These are phyloP conservation scores for Plectus sambesii DNA, from an alignment of 1,140 invertebrate genomes.

Conservation along the genomic window DNA sequence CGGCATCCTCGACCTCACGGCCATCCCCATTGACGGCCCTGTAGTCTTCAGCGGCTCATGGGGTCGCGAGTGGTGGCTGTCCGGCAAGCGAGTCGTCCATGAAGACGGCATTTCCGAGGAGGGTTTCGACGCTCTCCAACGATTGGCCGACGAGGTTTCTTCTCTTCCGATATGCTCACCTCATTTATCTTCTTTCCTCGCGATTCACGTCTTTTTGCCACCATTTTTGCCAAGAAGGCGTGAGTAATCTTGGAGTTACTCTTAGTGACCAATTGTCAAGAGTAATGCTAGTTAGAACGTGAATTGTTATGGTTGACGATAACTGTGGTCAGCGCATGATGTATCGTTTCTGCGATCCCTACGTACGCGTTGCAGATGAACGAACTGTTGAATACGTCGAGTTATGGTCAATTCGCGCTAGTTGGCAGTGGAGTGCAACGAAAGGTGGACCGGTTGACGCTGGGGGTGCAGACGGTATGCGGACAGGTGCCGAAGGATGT, in stretches of 20 bases:
- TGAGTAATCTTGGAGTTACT: constrained; percentile 26
- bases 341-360: too few species aligned
- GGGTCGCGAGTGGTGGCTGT: constrained; percentile 44
- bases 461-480: constrained; percentile 43
- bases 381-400: constrained; percentile 13
- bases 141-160: constrained; percentile 28
- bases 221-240: constrained; percentile 13
- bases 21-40: constrained; percentile 42
- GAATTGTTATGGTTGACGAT: too few species aligned
- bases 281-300: too few species aligned
- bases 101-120: constrained; percentile 41
- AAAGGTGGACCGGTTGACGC: constrained; percentile 42
- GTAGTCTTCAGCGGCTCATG: constrained; percentile 44
- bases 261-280: too few species aligned
- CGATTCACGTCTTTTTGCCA: constrained; percentile 22
- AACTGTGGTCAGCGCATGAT: too few species aligned
- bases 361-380: constrained; percentile 10
- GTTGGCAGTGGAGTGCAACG: constrained; percentile 43
- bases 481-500: constrained; percentile 38
- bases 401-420: constrained; percentile 35
- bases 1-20: constrained; percentile 42
- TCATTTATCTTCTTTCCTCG: constrained; percentile 14
- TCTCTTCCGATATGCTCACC: background rate
- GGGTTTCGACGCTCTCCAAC: constrained; percentile 33
- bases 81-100: constrained; percentile 39